phyloP scores from a whole-genome alignment of 2,888 invertebrate genomes.

The Noctua comes region DNA sequence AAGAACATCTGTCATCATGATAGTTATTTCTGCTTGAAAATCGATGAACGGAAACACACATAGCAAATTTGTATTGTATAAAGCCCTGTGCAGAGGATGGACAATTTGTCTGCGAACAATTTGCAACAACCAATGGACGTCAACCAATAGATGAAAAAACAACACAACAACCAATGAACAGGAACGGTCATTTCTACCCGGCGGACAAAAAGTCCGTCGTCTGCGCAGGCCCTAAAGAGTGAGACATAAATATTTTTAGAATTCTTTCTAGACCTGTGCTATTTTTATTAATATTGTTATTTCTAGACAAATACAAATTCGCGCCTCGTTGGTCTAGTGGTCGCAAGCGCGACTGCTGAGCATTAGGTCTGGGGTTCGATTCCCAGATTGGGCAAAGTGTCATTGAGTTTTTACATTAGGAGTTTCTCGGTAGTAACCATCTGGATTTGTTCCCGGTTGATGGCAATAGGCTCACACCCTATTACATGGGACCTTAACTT shows the following conservation, averaged over 20 bases:
- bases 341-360: neutral
- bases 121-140: too few species aligned
- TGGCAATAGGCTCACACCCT: neutral
- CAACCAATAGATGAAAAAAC: too few species aligned
- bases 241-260: neutral
- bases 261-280: neutral
- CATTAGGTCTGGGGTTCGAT: neutral
- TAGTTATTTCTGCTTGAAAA: neutral
- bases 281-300: neutral
- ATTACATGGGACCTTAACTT: neutral
- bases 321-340: neutral
- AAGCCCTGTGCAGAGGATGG: too few species aligned
- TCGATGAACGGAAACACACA: neutral
- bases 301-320: neutral
- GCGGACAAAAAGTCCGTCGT: too few species aligned
- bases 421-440: neutral
- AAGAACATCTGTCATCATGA: constrained; percentile 4
- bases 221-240: too few species aligned
- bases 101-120: too few species aligned
- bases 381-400: neutral
- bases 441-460: neutral
- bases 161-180: too few species aligned
- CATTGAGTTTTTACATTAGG: neutral
- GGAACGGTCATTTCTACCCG: too few species aligned
- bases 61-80: neutral